Conservation (phyloP, 2,888 invertebrate genomes). For the Apotomis capreana region DNA sequence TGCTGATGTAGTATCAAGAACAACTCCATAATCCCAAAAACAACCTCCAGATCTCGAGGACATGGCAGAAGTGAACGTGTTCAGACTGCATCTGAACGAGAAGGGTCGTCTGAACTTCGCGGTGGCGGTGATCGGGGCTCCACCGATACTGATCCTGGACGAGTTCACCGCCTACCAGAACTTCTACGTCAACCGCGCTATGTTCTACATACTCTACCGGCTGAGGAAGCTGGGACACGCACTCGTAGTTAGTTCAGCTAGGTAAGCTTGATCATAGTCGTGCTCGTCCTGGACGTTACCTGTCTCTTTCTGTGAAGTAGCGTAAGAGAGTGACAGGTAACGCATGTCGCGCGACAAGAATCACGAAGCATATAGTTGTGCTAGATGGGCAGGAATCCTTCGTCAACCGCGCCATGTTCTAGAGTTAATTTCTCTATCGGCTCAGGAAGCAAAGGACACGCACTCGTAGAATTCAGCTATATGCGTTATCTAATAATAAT, state of each 20-base stretch:
- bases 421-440: too few species aligned
- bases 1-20: too few species aligned
- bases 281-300: too few species aligned
- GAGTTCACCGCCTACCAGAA: conserved; percentile 70
- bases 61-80: conserved; percentile 44
- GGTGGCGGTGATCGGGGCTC: conserved; percentile 68
- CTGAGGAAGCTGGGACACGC: conserved; percentile 66
- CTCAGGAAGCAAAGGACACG: too few species aligned
- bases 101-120: conserved; percentile 61
- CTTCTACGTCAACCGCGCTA: conserved; percentile 60
- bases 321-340: too few species aligned
- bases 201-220: conserved; percentile 65
- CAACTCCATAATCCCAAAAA: neutral
- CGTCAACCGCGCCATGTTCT: too few species aligned
- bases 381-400: too few species aligned
- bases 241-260: conserved; percentile 62
- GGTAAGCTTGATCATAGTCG: conserved; percentile 47
- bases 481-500: too few species aligned
- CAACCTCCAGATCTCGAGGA: conserved; percentile 50
- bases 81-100: conserved; percentile 45
- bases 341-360: too few species aligned
- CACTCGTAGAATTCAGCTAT: too few species aligned
- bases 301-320: too few species aligned
- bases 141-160: conserved; percentile 67
- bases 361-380: too few species aligned